phyloP scores from a whole-genome alignment of 2,888 invertebrate species.

The Notocelia uddmanniana region DNA sequence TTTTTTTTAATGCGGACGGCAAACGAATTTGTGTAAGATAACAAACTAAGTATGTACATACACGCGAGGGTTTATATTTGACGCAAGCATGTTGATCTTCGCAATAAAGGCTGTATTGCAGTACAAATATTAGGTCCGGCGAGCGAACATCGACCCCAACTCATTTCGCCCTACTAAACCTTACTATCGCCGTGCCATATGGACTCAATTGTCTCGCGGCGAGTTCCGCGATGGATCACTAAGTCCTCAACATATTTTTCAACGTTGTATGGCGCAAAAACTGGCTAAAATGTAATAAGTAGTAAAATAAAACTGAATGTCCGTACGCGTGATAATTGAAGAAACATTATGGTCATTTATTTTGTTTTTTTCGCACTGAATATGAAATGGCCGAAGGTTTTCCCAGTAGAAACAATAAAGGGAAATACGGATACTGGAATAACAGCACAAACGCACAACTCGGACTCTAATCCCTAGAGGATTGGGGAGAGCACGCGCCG shows the following conservation, averaged over 20 bases:
- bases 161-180: slow-evolving; percentile 76
- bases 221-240: slow-evolving; percentile 55
- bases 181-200: slow-evolving; percentile 67
- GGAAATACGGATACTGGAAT: slow-evolving; percentile 66
- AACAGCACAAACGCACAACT: slow-evolving; percentile 73
- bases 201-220: slow-evolving; percentile 75
- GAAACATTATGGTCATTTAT: slow-evolving; percentile 28
- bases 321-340: slow-evolving; percentile 16
- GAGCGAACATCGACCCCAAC: slow-evolving; percentile 71
- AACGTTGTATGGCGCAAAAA: slow-evolving; percentile 35
- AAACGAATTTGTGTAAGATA: slow-evolving; percentile 62
- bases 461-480: slow-evolving; percentile 72
- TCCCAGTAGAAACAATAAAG: slow-evolving; percentile 66
- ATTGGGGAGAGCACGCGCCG: slow-evolving; percentile 72
- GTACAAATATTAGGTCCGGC: slow-evolving; percentile 77
- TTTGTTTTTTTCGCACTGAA: slow-evolving; percentile 52
- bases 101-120: slow-evolving; percentile 80
- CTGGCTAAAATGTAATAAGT: not conserved
- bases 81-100: slow-evolving; percentile 70
- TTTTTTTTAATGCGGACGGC: not conserved
- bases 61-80: slow-evolving; percentile 63
- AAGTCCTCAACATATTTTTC: slow-evolving; percentile 54
- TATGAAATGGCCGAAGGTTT: slow-evolving; percentile 64
- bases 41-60: slow-evolving; percentile 54
- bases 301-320: slow-evolving; percentile 8